Base-by-base conservation (phyloP, 2,113 vertebrate genomes). In the Bombycilla garrulus region DNA sequence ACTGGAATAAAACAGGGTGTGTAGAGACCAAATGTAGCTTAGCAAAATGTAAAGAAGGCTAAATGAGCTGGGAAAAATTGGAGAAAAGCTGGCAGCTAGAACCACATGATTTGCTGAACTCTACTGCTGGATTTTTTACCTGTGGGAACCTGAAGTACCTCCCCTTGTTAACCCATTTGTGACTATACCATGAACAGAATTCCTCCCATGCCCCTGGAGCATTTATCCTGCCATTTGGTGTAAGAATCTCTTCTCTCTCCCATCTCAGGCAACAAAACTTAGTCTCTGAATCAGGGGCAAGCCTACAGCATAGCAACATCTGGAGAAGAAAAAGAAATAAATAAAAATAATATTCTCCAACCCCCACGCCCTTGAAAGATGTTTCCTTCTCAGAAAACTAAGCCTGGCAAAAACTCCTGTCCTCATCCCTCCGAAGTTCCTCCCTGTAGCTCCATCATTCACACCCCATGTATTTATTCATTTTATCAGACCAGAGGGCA, bases 401-500 rank as follows among this genome's bases (percentile, higher is more conserved):
- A 96, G 93, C 60, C 85, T 76, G 81, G 83, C 81, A 95, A 96
- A 96, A 96, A 81, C 91, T 96, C 72, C 78, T 76, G 87, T 90
- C 60, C 71, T 70, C 1, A 0, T 61, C 40, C 29, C 53, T 24
- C 81, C 51, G 0, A 1, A 12, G 60, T 20, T 58, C 81, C 83
- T 96, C 78, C 94, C 58, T 35, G 64, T 15, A 88, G 86, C 93
- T 94, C 88, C 96, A 96, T 98, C 97, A 97, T 86, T 98, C 97
- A 97, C 97, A 96, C 96, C 92, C 96, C 88, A 90, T 65, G 50
- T 98, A 98, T 97, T 97, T 98, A 96, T 93, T 96, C 93, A 95
- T 96, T 97, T 96, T 83, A 95, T 95, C 94, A 73, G 86, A 92
- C 93, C 92, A 96, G 94, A 97, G 88, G 93, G 96, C 91, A 97